phyloP scores from a whole-genome alignment of 2,113 vertebrate genomes.

The Corythaeola cristata region DNA sequence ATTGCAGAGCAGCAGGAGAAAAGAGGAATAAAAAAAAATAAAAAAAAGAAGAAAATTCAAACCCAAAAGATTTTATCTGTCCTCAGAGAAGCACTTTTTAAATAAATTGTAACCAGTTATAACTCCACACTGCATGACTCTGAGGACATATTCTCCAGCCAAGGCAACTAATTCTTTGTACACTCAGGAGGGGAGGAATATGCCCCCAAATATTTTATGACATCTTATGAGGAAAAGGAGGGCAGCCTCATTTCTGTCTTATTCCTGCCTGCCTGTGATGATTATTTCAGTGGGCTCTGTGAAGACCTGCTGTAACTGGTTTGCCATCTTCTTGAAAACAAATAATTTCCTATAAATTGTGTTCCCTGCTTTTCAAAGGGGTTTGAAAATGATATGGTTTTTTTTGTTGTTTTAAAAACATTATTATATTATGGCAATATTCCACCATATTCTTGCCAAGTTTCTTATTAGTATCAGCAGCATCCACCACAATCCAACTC shows the following conservation, averaged over 20 bases:
- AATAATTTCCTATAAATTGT: neutral
- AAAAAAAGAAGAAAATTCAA: neutral
- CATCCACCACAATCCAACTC: neutral
- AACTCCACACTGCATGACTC: neutral
- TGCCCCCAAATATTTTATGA: neutral
- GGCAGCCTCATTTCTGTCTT: neutral
- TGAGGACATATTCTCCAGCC: neutral
- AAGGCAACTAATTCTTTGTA: neutral
- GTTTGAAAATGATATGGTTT: neutral
- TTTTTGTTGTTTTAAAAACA: neutral
- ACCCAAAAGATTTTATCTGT: neutral
- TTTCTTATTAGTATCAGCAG: constrained; percentile 25
- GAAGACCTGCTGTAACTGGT: neutral
- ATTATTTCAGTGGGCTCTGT: constrained; percentile 8
- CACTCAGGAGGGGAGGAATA: neutral
- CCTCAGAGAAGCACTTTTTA: constrained; percentile 17
- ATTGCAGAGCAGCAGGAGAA: neutral
- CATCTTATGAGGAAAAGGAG: neutral
- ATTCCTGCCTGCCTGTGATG: neutral
- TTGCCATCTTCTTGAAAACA: neutral
- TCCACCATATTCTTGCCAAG: constrained; percentile 15
- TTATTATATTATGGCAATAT: neutral
- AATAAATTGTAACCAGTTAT: neutral
- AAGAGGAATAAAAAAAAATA: neutral
- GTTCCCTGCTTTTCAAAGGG: neutral